Evolutionary conservation across 92 coral and sea anemone genomes (phyloP).

Genomic region (Umimayanthus kanabou): DNA sequence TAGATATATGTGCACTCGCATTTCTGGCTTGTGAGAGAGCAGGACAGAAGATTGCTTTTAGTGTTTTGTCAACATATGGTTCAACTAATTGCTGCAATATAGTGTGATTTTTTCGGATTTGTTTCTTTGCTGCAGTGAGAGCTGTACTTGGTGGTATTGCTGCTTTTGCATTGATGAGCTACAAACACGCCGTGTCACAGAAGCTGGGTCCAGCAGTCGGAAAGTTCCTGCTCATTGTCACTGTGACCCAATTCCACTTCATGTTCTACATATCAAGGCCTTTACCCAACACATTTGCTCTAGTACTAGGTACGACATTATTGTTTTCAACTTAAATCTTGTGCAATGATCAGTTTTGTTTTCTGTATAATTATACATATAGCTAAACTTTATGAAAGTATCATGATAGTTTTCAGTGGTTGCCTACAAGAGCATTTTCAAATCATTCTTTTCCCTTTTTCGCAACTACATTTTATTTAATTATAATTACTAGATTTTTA

Average conservation of each 20-base stretch:
- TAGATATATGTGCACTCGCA: too few relatives aligned
- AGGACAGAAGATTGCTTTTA: too few relatives aligned
- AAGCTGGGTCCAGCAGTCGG: constrained; percentile 86
- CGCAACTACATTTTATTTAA: neutral
- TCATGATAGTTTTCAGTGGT: neutral
- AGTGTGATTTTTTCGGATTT: too few relatives aligned
- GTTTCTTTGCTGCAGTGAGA: constrained; percentile 65
- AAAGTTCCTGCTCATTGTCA: constrained; percentile 59
- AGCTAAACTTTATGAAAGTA: too few relatives aligned
- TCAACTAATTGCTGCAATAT: neutral
- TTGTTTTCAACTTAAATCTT: neutral
- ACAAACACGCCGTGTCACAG: constrained; percentile 71
- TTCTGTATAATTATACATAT: too few relatives aligned
- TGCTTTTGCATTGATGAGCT: constrained; percentile 64
- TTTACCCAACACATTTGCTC: constrained; percentile 93
- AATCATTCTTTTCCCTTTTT: neutral
- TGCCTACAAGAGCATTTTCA: neutral
- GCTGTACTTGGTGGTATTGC: constrained; percentile 70
- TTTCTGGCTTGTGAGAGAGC: too few relatives aligned
- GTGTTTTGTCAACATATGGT: too few relatives aligned
- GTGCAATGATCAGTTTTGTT: neutral
- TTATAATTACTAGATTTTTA: neutral
- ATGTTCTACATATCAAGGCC: constrained; percentile 93
- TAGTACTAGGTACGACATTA: constrained; percentile 72
- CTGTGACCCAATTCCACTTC: constrained; percentile 88